Conservation (phyloP, 30 jellyfish, hydroid and myxozoan species). For the Catostylus mosaicus region DNA sequence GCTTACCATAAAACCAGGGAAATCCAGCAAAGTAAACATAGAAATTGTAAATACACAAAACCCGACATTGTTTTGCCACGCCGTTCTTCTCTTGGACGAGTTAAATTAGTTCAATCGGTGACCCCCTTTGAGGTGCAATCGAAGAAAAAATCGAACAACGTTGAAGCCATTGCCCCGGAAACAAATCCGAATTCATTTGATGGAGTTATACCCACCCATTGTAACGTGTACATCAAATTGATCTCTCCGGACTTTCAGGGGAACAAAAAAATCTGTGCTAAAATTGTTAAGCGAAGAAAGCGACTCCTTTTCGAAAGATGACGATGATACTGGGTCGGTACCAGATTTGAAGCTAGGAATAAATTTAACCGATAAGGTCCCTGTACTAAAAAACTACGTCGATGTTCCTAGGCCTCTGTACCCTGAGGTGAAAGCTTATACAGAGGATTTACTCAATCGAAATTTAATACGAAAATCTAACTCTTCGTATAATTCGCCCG, state of each 20-base stretch:
- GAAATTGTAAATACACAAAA: slow-evolving; percentile 40
- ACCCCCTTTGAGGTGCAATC: slow-evolving; percentile 21
- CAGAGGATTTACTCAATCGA: slow-evolving; percentile 13
- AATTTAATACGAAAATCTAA: slow-evolving; percentile 25
- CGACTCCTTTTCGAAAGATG: slow-evolving; percentile 36
- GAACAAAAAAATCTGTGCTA: slow-evolving; percentile 23
- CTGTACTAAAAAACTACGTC: slow-evolving; percentile 21
- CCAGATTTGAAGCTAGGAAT: slow-evolving; percentile 10
- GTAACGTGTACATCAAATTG: slow-evolving; percentile 32
- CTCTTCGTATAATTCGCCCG: slow-evolving; percentile 34
- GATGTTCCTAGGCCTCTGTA: slow-evolving; percentile 34
- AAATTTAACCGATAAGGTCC: slow-evolving; percentile 32
- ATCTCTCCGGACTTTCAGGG: slow-evolving; percentile 14
- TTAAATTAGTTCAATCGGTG: slow-evolving; percentile 30
- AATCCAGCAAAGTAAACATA: slow-evolving; percentile 39
- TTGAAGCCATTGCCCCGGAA: neutral
- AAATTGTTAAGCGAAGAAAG: slow-evolving; percentile 12
- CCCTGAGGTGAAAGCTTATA: slow-evolving; percentile 47
- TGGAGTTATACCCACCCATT: slow-evolving; percentile 42
- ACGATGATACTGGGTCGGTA: slow-evolving; percentile 34
- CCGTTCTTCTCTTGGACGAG: slow-evolving; percentile 21
- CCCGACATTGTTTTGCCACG: slow-evolving; percentile 32
- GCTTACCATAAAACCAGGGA: slow-evolving; percentile 23
- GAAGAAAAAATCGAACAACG: slow-evolving; percentile 23
- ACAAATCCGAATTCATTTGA: neutral